Evolutionary conservation across 2,888 invertebrate species (phyloP), one percentile per base, ranked within the genome.

Genomic region (Eueremaeus valkanovi): DNA sequence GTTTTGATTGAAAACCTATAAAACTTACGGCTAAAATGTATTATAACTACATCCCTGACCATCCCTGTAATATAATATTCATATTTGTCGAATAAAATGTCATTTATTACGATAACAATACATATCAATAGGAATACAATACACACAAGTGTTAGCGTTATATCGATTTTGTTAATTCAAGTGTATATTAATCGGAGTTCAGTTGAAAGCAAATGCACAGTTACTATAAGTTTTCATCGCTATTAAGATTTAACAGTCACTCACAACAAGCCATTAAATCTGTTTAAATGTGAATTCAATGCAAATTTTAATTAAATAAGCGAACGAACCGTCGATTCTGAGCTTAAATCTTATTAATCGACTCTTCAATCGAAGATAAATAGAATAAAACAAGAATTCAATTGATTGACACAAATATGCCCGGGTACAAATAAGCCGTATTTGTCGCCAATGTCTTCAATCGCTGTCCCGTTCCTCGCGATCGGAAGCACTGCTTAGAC

Each of bases 401-500:
- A 66, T 66, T 3, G 58, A 29, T 31, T 31, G 58, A 29, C 31
- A 61, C 27, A 61, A 61, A 31, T 61, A 33, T 61, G 27, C 31
- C 31, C 16, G 8, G 27, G 24, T 58, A 58, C 18, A 61, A 31
- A 31, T 8, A 55, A 55, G 3, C 18, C 16, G 6, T 16, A 21
- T 21, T n/a, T 24, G 21, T 8, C 5, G 2, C 9, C 24, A 8
- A 31, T 21, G 13, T 36, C 40, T 66, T 66, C 36, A 66, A n/a
- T 66, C 66, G 66, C 31, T 31, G 33, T 61, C 61, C 3, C 61
- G 61, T 66, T 58, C 58, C 6, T 58, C 58, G 29, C n/a, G n/a
- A n/a, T 27, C 61, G 8, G 66, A 66, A 66, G 36, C 66, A 36
- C 66, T 66, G 36, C 66, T 66, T n/a, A 66, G 66, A 66, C 36